Evolutionary conservation across 2,797 vertebrate species (phyloP), one percentile per base, ranked within the genome.

Genomic region (Notolepis coatsorum): DNA sequence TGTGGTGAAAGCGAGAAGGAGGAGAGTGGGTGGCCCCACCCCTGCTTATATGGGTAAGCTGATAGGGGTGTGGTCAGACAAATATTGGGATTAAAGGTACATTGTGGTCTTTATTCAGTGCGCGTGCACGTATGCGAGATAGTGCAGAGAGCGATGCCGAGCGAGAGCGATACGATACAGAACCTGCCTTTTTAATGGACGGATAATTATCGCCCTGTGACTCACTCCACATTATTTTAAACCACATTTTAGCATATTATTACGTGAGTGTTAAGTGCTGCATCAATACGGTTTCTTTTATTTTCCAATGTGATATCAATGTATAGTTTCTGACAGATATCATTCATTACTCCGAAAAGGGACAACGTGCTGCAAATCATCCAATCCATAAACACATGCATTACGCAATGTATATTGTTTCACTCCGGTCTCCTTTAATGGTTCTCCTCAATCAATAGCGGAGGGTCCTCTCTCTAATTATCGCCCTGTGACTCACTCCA

Each of bases 361-460:
- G 66, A n/a, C 74, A 82, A 20, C n/a, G n/a, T n/a, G 67, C 67
- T 39, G 52, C 35, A 25, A 84, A 84, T 88, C 79, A 85, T 84
- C 68, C 82, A 72, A 86, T 84, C 78, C 71, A 84, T 82, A 82
- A 68, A 52, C 61, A 59, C 63, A 70, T 21, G 25, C 69, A 75
- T 84, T 83, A 80, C 78, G 62, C 82, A 85, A 73, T 84, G 70
- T 80, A 39, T 73, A 13, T 66, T 75, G 59, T 67, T 65, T 54
- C 78, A 66, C 57, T 78, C 65, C 60, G 77, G 75, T 85, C 78
- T 85, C 70, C 74, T n/a, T n/a, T 86, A 82, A 86, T 80, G 81
- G 80, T 83, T 89, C 75, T 87, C 35, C n/a, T 80, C 83, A 89
- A 88, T 89, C 85, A 89, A 83, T 89, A 84, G 73, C 79, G 60